These are phyloP conservation scores for Orchesellides sinensis DNA, from an alignment of 2,888 invertebrate species.

Conservation along the genomic window DNA sequence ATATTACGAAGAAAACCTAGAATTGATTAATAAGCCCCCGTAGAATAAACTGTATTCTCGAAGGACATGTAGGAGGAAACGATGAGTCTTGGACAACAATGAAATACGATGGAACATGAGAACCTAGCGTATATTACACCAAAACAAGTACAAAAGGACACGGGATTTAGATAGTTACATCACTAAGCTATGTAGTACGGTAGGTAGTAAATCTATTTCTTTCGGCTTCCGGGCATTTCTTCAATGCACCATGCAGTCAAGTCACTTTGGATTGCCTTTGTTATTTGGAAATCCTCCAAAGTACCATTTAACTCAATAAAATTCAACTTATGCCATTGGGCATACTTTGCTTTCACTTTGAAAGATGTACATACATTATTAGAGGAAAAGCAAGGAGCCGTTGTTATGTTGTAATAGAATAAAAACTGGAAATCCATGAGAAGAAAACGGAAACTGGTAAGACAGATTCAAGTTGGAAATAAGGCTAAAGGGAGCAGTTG, in stretches of 20 bases:
- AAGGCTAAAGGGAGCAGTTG: constrained; percentile 41
- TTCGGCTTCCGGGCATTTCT: constrained; percentile 57
- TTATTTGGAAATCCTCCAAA: constrained; percentile 62
- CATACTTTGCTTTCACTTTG: constrained; percentile 64
- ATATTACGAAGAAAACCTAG: constrained; percentile 50
- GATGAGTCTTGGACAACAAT: not conserved
- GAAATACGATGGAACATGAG: not conserved
- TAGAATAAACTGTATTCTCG: constrained; percentile 37
- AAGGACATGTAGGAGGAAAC: constrained; percentile 37
- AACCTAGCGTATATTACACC: too few relatives aligned
- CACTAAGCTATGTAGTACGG: not conserved
- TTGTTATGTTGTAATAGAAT: not conserved
- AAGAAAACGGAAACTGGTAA: constrained; percentile 21
- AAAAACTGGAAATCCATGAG: not conserved
- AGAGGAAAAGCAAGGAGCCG: constrained; percentile 16
- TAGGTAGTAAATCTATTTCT: constrained; percentile 57
- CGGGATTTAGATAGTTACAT: not conserved
- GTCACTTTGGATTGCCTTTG: constrained; percentile 59
- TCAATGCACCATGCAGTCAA: constrained; percentile 27
- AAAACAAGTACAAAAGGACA: too few relatives aligned
- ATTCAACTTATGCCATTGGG: constrained; percentile 66
- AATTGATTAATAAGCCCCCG: constrained; percentile 71
- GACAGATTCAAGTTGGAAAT: constrained; percentile 44
- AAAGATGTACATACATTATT: constrained; percentile 59
- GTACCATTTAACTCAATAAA: constrained; percentile 69